These are phyloP conservation scores for Marasmarcha lunaedactyla DNA, from an alignment of 2,888 invertebrate species.

Conservation along the genomic window DNA sequence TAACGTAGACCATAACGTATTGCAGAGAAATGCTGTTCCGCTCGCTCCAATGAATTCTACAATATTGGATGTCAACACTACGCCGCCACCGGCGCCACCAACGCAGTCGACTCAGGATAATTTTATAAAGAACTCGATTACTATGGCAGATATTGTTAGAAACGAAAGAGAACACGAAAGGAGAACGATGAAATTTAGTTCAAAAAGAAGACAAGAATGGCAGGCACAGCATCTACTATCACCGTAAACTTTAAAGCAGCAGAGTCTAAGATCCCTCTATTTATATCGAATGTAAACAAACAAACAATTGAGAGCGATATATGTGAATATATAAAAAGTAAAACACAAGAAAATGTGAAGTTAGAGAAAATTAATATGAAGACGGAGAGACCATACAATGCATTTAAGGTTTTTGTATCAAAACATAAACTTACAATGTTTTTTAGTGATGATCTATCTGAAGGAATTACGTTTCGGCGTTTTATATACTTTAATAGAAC, in stretches of 20 bases:
- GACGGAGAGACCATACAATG: conserved; percentile 4
- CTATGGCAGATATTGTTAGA: no score
- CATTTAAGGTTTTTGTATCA: conserved; percentile 8
- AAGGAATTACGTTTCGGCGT: background rate
- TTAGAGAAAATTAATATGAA: conserved; percentile 1
- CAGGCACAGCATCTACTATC: background rate
- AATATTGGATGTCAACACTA: no score
- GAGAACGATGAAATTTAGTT: background rate
- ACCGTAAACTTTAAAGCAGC: background rate
- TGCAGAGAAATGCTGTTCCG: no score
- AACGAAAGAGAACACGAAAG: background rate
- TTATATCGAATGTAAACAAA: conserved; percentile 1
- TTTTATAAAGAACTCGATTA: no score
- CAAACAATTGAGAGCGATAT: background rate
- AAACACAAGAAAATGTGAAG: background rate
- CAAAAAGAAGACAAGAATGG: background rate
- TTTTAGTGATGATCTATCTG: conserved; percentile 2
- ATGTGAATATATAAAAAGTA: conserved; percentile 1
- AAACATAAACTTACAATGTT: conserved; percentile 5
- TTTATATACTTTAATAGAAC: background rate
- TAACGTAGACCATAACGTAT: no score
- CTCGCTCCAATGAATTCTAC: no score
- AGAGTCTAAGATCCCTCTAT: background rate
- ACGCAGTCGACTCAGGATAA: no score
- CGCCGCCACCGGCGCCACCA: no score